Evolutionary conservation across 2,888 invertebrate genomes (phyloP), one percentile per base, ranked within the genome.

Genomic region (Amorpha juglandis): DNA sequence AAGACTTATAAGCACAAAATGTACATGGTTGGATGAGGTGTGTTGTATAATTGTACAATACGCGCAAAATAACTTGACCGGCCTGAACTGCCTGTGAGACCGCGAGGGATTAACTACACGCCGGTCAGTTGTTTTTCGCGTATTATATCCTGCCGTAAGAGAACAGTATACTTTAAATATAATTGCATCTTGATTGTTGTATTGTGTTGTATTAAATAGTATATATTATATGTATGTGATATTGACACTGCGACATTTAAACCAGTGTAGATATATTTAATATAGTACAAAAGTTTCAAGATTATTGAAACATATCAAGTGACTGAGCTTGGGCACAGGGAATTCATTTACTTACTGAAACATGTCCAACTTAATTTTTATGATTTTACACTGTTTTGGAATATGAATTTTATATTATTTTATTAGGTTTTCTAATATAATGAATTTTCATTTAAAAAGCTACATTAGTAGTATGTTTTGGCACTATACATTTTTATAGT

Each of bases 221-320:
- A 42, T 11, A 42, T 42, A 11, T 58, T 63, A n/a, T 63, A 42
- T 65, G 48, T 58, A 65, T 62, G 58, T 63, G 63, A 58, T 53
- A 58, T n/a, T 63, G 62, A 21, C 62, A 62, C 42, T 58, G 58
- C 16, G 7, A 58, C 38, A 19, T 58, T 42, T 42, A 42, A 42
- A 38, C 11, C 35, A 62, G 67, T 72, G 69, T 69, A 64, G 65
- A 73, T 45, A 69, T 71, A 70, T 74, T 74, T 73, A 73, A 70
- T 38, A 77, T 38, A 83, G 84, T 86, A 86, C 84, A 83, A 84
- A 81, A 69, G 72, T 79, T 82, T 81, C 78, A 78, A 77, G 66
- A 70, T 64, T 68, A 65, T 75, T 78, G 74, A 76, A 80, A 78
- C 79, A 80, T 80, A 81, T 82, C 79, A 81, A 72, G 64, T 67